Percentiles rank a stretch among this genome's conserved stretches.
Evolutionary conservation across 2,113 vertebrate genomes (phyloP).

Genomic region (Coregonus clupeaformis): DNA sequence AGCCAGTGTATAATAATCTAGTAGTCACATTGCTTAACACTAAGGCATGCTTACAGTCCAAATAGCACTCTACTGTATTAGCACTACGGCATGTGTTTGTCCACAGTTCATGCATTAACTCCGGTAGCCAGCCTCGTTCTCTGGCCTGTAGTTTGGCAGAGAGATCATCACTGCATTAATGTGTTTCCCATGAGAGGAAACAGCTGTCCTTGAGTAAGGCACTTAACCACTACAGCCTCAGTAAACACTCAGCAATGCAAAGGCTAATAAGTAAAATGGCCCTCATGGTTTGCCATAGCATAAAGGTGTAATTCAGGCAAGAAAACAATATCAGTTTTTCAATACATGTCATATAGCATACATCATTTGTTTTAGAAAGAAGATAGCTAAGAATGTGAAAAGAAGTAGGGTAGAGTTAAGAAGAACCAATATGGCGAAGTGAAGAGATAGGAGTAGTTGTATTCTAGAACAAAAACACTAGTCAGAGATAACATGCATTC

Average conservation of each 20-base stretch:
- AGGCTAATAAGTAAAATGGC: conserved; percentile 25
- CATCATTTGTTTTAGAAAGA: too few relatives aligned
- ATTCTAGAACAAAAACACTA: too few relatives aligned
- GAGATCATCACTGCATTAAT: conserved; percentile 68
- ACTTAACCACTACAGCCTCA: conserved; percentile 67
- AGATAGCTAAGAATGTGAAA: too few relatives aligned
- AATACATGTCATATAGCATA: conserved; percentile 27
- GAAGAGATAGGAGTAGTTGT: not conserved
- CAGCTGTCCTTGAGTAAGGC: conserved; percentile 69
- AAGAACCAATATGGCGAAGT: too few relatives aligned
- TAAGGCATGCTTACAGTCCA: conserved; percentile 53
- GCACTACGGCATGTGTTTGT: not conserved
- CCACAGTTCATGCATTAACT: conserved; percentile 39
- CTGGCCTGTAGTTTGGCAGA: conserved; percentile 43
- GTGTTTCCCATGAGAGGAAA: conserved; percentile 57
- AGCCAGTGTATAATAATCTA: not conserved
- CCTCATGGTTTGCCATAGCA: too few relatives aligned
- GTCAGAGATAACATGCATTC: too few relatives aligned
- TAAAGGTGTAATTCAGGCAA: too few relatives aligned
- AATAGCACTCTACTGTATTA: conserved; percentile 9
- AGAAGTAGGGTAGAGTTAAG: too few relatives aligned
- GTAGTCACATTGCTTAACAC: not conserved
- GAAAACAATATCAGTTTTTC: conserved; percentile 17
- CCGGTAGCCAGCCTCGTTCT: conserved; percentile 38
- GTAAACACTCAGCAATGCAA: conserved; percentile 51